Base-by-base conservation (phyloP, 2,888 invertebrate genomes). In the Pasiphila rectangulata region DNA sequence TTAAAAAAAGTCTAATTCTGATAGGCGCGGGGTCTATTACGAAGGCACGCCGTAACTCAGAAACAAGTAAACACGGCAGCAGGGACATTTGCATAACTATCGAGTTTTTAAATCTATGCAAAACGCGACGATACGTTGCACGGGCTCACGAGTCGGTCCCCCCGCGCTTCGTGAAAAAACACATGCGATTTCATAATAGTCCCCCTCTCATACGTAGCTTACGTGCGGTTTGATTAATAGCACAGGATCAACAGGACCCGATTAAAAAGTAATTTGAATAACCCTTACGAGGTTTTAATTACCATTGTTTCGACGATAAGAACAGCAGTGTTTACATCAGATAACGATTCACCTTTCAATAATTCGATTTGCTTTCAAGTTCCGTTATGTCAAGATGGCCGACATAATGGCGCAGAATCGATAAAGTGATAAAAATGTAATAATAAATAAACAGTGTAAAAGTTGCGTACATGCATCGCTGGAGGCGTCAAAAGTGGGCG, bases 51-150 rank as follows among this genome's bases (percentile, higher is more conserved):
- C 81, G 84, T 84, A 84, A 83, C 83, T 86, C 84, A 83, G 82
- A 76, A 79, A 76, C 83, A 79, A 81, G 84, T 79, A 85, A 87
- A 87, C 85, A 85, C 84, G 79, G 79, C 80, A 77, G 70, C 70
- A 72, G 67, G 61, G 66, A 67, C 73, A 86, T 88, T 88, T 79
- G 85, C 86, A 88, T 88, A 74, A 72, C 83, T 87, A 88, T 88
- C 87, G 79, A 83, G 67, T 88, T 88, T 87, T 87, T 87, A 83
- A 86, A 88, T 87, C 87, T 87, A 86, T 87, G 87, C 86, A 86
- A 86, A 88, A 86, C 79, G 78, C 79, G 79, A 80, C 86, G 84
- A 87, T 86, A 85, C 81, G 83, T 71, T 72, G 77, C 78, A 68
- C 79, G 80, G 72, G 75, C 81, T 75, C 83, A 78, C 83, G 78